Evolutionary conservation across 2,888 invertebrate species (phyloP).

Genomic region (Entomobrya multifasciata): DNA sequence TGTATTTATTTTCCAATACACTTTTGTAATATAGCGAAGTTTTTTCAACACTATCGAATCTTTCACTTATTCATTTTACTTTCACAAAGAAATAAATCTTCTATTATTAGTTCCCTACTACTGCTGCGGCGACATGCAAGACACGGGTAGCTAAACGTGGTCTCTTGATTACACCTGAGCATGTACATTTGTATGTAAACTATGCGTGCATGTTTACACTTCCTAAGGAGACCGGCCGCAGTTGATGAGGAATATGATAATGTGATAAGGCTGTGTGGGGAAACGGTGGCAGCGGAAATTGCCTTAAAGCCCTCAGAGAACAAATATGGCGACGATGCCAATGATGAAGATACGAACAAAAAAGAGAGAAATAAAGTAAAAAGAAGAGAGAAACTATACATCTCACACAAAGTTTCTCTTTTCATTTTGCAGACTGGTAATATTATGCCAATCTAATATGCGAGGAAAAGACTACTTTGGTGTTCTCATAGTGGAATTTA

Average conservation of each 20-base stretch:
- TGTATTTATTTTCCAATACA: neutral
- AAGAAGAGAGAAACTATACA: neutral
- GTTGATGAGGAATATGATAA: neutral
- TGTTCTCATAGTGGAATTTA: neutral
- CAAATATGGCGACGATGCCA: slow-evolving; percentile 34
- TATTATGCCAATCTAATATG: neutral
- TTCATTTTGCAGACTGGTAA: neutral
- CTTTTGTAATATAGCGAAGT: neutral
- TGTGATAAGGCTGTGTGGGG: slow-evolving; percentile 6
- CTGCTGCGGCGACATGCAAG: neutral
- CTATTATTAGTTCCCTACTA: neutral
- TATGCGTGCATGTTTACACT: neutral
- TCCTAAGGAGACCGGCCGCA: neutral
- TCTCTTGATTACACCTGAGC: neutral
- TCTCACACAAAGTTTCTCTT: neutral
- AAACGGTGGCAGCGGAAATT: slow-evolving; percentile 52
- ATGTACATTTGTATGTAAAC: neutral
- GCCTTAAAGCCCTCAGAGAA: slow-evolving; percentile 38
- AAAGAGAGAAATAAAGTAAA: slow-evolving; percentile 2
- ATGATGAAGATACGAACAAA: slow-evolving; percentile 39
- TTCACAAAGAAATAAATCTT: neutral
- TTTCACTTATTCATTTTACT: neutral
- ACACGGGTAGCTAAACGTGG: neutral
- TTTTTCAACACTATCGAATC: neutral
- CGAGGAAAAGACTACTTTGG: neutral